phyloP scores from a whole-genome alignment of 2,888 invertebrate genomes.

The Ochropleura leucogaster region DNA sequence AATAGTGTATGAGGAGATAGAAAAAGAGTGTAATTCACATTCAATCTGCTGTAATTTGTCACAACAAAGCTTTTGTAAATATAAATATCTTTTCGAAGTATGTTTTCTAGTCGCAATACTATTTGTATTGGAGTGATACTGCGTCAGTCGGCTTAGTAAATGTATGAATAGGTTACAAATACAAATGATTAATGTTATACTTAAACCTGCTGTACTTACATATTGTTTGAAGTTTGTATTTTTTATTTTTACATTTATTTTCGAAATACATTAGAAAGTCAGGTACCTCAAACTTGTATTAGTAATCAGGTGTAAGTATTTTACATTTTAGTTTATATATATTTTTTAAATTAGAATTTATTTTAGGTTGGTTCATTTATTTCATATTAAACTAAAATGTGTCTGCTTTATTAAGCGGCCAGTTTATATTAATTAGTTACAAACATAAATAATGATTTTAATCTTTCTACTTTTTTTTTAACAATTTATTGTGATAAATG shows the following conservation, averaged over 20 bases:
- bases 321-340: not conserved
- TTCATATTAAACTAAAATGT: not conserved
- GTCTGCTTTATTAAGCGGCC: not conserved
- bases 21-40: too few species aligned
- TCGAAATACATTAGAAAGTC: not conserved
- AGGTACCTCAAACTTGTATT: not conserved
- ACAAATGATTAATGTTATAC: not conserved
- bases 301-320: not conserved
- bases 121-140: not conserved
- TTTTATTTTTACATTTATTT: not conserved
- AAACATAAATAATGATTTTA: not conserved
- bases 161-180: not conserved
- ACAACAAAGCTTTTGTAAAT: not conserved
- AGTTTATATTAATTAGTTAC: not conserved
- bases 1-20: not conserved
- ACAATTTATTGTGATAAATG: not conserved
- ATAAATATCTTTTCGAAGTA: not conserved
- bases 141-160: not conserved
- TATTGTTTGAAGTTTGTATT: constrained; percentile 22
- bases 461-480: not conserved
- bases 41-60: not conserved
- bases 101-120: not conserved
- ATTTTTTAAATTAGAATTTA: not conserved
- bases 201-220: not conserved
- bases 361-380: not conserved